phyloP scores from a whole-genome alignment of 1,140 invertebrate genomes.

The Lordiphosa collinella region DNA sequence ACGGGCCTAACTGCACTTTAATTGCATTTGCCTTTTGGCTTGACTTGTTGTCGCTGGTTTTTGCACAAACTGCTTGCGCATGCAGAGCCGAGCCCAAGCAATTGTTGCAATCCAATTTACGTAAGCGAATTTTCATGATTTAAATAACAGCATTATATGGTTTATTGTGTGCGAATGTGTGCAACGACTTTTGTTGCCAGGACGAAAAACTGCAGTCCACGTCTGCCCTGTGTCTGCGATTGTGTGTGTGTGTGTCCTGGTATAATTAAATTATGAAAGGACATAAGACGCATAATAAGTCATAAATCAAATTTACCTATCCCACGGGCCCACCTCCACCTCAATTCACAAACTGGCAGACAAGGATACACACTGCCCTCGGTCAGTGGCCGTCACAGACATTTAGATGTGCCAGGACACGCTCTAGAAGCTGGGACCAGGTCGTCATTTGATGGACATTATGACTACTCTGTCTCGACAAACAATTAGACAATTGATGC shows the following conservation, averaged over 20 bases:
- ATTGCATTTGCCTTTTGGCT: slow-evolving; percentile 67
- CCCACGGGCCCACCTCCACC: slow-evolving; percentile 42
- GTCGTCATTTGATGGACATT: slow-evolving; percentile 62
- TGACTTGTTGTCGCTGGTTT: slow-evolving; percentile 42
- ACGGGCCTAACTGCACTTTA: slow-evolving; percentile 64
- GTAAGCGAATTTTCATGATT: slow-evolving; percentile 75
- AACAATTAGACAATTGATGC: slow-evolving; percentile 76
- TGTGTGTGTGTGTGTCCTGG: slow-evolving; percentile 50
- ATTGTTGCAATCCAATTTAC: slow-evolving; percentile 72
- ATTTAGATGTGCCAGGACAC: neutral
- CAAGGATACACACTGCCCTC: slow-evolving; percentile 25
- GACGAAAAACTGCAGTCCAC: slow-evolving; percentile 40
- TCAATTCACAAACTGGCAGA: slow-evolving; percentile 6
- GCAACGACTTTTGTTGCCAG: neutral
- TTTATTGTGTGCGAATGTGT: slow-evolving; percentile 32
- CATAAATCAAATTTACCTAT: slow-evolving; percentile 79
- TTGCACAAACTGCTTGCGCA: slow-evolving; percentile 43
- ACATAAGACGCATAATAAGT: slow-evolving; percentile 79
- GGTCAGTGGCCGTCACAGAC: slow-evolving; percentile 30
- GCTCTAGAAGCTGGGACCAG: neutral
- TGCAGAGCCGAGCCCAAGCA: slow-evolving; percentile 38
- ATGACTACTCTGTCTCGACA: slow-evolving; percentile 70
- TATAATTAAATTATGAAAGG: slow-evolving; percentile 79
- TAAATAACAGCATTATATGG: slow-evolving; percentile 59
- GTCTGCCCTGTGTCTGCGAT: slow-evolving; percentile 14